A percentile compares a stretch with the other conserved stretches of the same genome.
Evolutionary conservation across 2,113 vertebrate genomes (phyloP).

Genomic region (Tichodroma muraria): DNA sequence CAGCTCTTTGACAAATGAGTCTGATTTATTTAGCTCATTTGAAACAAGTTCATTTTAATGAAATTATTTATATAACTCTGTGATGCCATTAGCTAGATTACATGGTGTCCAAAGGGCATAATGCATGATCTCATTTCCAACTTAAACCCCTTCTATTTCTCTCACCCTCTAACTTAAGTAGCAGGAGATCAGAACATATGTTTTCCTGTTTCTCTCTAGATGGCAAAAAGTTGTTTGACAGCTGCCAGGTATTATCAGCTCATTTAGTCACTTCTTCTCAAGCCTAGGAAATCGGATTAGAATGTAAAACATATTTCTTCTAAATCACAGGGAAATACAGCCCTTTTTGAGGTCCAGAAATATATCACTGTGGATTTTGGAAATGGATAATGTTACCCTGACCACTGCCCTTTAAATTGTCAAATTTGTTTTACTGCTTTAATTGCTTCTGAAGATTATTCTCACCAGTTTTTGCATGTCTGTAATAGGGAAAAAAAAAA

Average conservation of each 20-base stretch:
- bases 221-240: slow-evolving; percentile 21
- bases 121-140: slow-evolving; percentile 31
- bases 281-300: not conserved
- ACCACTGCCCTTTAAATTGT: not conserved
- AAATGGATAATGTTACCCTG: not conserved
- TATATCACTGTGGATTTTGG: not conserved
- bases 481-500: not conserved
- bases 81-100: slow-evolving; percentile 55
- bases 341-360: not conserved
- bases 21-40: slow-evolving; percentile 57
- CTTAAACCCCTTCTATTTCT: slow-evolving; percentile 44
- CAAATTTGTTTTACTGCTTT: not conserved
- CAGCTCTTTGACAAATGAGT: slow-evolving; percentile 44
- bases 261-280: slow-evolving; percentile 14
- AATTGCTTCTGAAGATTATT: not conserved
- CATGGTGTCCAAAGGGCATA: slow-evolving; percentile 22
- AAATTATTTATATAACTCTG: slow-evolving; percentile 50
- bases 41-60: slow-evolving; percentile 58
- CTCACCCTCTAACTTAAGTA: slow-evolving; percentile 41
- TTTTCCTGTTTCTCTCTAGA: slow-evolving; percentile 15
- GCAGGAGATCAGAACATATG: slow-evolving; percentile 26
- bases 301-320: not conserved
- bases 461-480: not conserved
- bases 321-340: not conserved
- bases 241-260: slow-evolving; percentile 36